phyloP scores from a whole-genome alignment of 2,888 invertebrate species.

The Koerneria pararmatus region DNA sequence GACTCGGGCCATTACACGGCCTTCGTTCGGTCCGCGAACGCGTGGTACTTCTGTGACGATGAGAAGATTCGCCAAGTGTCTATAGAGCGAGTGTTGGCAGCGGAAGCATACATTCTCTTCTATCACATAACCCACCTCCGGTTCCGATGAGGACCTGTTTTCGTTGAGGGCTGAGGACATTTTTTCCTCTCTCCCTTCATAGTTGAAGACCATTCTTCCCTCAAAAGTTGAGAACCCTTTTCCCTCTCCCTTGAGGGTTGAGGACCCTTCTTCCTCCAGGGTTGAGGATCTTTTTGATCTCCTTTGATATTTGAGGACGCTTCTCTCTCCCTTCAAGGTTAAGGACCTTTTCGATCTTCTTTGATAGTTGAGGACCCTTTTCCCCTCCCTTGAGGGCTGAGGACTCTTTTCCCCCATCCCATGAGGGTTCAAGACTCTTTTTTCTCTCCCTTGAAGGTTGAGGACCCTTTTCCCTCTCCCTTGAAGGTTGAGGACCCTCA shows the following conservation, averaged over 20 bases:
- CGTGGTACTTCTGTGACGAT: slow-evolving; percentile 80
- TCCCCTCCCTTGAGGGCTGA: slow-evolving; percentile 1
- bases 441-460: too few species aligned
- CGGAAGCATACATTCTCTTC: slow-evolving; percentile 91
- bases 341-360: too few species aligned
- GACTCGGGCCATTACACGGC: slow-evolving; percentile 94
- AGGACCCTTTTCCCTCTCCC: background rate
- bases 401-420: background rate
- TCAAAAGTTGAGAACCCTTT: background rate
- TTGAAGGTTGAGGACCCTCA: background rate
- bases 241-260: background rate
- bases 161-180: background rate
- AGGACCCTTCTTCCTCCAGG: background rate
- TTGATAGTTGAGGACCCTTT: too few species aligned
- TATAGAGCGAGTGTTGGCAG: slow-evolving; percentile 80
- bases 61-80: slow-evolving; percentile 84
- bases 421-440: background rate
- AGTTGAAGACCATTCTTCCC: background rate
- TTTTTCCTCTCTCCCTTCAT: background rate
- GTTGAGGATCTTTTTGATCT: too few species aligned
- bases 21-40: slow-evolving; percentile 76
- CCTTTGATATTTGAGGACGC: too few species aligned
- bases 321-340: too few species aligned
- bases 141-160: slow-evolving; percentile 64
- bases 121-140: slow-evolving; percentile 92